phyloP scores from a whole-genome alignment of 2,113 vertebrate genomes.

The Himantopus leucocephalus region DNA sequence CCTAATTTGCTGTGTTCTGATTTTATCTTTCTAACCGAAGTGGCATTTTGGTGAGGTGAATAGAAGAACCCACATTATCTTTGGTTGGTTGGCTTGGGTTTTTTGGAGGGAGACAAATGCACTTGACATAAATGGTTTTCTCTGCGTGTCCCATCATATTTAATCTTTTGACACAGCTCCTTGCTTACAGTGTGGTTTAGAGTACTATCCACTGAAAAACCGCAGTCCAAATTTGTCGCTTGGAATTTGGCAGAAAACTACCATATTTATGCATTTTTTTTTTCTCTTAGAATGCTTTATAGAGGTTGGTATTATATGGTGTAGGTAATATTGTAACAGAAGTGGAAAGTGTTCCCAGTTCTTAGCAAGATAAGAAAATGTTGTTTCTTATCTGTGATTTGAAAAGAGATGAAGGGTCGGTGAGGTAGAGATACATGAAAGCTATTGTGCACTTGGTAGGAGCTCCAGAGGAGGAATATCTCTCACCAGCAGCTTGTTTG shows the following conservation, averaged over 20 bases:
- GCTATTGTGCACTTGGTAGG: neutral
- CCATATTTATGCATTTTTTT: neutral
- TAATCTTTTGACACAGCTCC: neutral
- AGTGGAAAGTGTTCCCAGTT: slow-evolving; percentile 10
- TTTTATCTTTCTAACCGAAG: neutral
- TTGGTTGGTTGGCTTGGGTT: neutral
- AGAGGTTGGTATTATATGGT: neutral
- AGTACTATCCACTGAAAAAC: neutral
- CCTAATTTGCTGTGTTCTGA: neutral
- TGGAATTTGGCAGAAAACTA: neutral
- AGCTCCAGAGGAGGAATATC: neutral
- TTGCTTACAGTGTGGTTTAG: neutral
- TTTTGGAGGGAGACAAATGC: neutral
- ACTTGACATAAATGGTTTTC: slow-evolving; percentile 9
- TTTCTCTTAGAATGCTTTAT: neutral
- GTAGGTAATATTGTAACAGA: neutral
- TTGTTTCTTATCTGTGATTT: slow-evolving; percentile 42
- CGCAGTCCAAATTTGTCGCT: neutral
- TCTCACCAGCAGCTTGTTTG: neutral
- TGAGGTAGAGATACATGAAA: slow-evolving; percentile 14
- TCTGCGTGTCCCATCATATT: neutral
- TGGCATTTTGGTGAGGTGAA: neutral
- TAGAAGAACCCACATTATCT: neutral
- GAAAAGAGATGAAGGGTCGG: slow-evolving; percentile 22
- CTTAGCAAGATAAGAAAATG: slow-evolving; percentile 44